phyloP scores from a whole-genome alignment of 2,888 invertebrate genomes.

The Drosophila mettleri region DNA sequence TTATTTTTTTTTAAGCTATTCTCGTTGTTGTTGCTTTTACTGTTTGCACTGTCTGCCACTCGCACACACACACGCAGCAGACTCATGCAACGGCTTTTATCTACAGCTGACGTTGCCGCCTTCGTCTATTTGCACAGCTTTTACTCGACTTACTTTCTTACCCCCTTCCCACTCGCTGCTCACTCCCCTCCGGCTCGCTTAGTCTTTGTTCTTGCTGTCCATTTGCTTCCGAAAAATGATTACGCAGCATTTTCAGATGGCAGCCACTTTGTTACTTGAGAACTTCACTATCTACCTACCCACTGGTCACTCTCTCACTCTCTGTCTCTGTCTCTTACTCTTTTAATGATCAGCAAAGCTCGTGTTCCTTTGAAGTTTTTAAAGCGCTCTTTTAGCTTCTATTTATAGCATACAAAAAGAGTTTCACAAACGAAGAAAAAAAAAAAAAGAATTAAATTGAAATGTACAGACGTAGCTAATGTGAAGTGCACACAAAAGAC shows the following conservation, averaged over 20 bases:
- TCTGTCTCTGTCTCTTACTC: not conserved
- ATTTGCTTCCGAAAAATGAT: constrained; percentile 74
- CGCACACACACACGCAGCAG: constrained; percentile 3
- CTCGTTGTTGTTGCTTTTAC: constrained; percentile 41
- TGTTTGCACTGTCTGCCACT: constrained; percentile 48
- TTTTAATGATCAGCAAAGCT: constrained; percentile 44
- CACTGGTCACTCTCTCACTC: not conserved
- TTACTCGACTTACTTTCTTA: constrained; percentile 43
- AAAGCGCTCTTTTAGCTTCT: constrained; percentile 38
- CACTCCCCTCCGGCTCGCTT: not conserved
- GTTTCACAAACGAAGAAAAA: constrained; percentile 30
- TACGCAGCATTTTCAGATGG: constrained; percentile 69
- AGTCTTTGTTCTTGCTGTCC: constrained; percentile 27
- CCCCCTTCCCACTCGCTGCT: not conserved
- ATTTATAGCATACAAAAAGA: constrained; percentile 56
- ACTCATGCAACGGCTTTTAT: constrained; percentile 34
- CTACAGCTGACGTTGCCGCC: constrained; percentile 63
- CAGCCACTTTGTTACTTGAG: constrained; percentile 53
- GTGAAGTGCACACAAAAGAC: constrained; percentile 12
- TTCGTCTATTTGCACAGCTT: constrained; percentile 69
- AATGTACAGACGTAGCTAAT: constrained; percentile 25
- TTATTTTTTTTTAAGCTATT: constrained; percentile 63
- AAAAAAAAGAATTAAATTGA: constrained; percentile 23
- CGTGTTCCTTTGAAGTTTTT: constrained; percentile 34
- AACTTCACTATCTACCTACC: constrained; percentile 16